Percentiles rank a stretch among this genome's conserved stretches.
Conservation (phyloP, 2,113 vertebrate species). For the Martes martes region DNA sequence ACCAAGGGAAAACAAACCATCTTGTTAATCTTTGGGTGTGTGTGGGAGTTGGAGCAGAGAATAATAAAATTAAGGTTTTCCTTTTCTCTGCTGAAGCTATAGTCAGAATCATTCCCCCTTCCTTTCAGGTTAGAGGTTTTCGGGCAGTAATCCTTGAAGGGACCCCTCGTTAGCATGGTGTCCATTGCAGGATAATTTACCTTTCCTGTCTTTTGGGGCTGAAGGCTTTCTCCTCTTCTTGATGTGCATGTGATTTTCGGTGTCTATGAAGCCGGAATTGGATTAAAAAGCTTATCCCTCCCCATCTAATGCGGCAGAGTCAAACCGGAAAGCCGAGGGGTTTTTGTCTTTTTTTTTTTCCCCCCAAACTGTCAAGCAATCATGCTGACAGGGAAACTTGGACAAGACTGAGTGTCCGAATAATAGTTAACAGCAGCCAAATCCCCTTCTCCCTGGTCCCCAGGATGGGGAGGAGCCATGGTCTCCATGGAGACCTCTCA, state of each 20-base stretch:
- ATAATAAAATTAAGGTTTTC: neutral
- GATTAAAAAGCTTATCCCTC: neutral
- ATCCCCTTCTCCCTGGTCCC: fast-evolving
- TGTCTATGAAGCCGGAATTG: neutral
- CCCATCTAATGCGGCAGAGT: too few relatives aligned
- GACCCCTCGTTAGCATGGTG: fast-evolving
- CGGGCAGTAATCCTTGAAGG: too few relatives aligned
- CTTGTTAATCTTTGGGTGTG: neutral
- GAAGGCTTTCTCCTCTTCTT: neutral
- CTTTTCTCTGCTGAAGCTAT: too few relatives aligned
- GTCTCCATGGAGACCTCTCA: neutral
- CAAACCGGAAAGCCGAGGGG: neutral
- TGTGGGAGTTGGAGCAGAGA: neutral
- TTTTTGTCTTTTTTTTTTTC: neutral
- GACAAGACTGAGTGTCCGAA: neutral
- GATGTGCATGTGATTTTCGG: neutral
- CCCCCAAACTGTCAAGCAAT: neutral
- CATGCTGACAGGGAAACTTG: neutral
- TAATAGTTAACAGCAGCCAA: neutral
- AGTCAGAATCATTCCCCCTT: neutral
- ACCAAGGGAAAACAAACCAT: neutral
- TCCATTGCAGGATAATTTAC: neutral
- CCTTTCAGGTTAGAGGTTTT: neutral
- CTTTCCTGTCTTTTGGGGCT: neutral
- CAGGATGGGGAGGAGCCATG: neutral